Conservation (phyloP, 2,113 vertebrate genomes). For the Semicossyphus pulcher region DNA sequence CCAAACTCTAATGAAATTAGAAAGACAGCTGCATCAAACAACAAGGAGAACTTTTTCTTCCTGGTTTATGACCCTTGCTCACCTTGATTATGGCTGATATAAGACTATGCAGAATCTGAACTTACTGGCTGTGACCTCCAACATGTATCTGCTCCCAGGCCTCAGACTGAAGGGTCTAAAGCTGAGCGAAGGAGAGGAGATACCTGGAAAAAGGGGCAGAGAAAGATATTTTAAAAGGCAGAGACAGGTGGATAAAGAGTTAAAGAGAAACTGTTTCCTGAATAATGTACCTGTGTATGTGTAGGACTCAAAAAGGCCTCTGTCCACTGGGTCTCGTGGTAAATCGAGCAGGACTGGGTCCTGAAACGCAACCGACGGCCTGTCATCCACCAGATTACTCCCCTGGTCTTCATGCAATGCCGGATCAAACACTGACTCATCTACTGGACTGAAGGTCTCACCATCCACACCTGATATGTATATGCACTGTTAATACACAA, state of each 20-base stretch:
- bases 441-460: slow-evolving; percentile 31
- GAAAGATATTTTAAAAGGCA: background rate
- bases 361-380: background rate
- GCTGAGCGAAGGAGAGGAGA: slow-evolving; percentile 69
- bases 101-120: too few relatives aligned
- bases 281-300: slow-evolving; percentile 71
- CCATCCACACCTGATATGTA: slow-evolving; percentile 35
- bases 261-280: background rate
- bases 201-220: slow-evolving; percentile 71
- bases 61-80: too few relatives aligned
- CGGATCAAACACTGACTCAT: slow-evolving; percentile 13
- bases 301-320: slow-evolving; percentile 73
- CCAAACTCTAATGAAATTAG: too few relatives aligned
- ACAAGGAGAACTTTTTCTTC: too few relatives aligned
- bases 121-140: slow-evolving; percentile 86
- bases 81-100: too few relatives aligned
- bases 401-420: slow-evolving; percentile 58
- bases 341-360: slow-evolving; percentile 80
- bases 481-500: background rate
- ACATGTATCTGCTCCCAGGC: slow-evolving; percentile 83
- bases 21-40: too few relatives aligned
- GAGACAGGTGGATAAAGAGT: background rate
- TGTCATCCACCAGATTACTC: slow-evolving; percentile 80
- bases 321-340: slow-evolving; percentile 73
- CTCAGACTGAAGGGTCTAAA: slow-evolving; percentile 83